Percentiles rank a stretch among this genome's conserved stretches.
phyloP scores from a whole-genome alignment of 2,113 vertebrate species.

The Psilopsiagon aymara region DNA sequence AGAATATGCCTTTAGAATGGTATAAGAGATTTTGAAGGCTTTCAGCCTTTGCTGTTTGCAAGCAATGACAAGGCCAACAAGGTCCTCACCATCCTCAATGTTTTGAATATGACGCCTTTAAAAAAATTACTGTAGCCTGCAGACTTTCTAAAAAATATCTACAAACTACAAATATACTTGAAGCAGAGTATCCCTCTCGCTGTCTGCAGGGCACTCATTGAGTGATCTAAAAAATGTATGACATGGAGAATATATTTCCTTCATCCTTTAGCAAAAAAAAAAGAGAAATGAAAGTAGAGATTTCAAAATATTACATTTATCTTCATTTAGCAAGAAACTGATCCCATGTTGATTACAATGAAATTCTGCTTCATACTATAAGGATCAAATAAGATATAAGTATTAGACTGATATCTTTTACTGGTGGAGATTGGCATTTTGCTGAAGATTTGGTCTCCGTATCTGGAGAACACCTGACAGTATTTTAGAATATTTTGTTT shows the following conservation, averaged over 20 bases:
- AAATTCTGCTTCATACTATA: background rate
- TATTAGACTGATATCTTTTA: background rate
- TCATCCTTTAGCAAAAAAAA: background rate
- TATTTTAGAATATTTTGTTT: background rate
- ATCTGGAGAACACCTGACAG: background rate
- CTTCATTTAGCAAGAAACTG: background rate
- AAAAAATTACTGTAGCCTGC: background rate
- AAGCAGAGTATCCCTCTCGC: rapidly evolving
- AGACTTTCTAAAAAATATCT: background rate
- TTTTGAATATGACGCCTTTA: background rate
- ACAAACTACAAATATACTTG: background rate
- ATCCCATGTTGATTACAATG: background rate
- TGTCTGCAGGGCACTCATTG: background rate
- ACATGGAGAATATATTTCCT: background rate
- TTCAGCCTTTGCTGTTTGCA: background rate
- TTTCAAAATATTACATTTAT: background rate
- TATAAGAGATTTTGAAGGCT: background rate
- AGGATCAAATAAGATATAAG: background rate
- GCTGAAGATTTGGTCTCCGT: background rate
- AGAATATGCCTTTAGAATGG: background rate
- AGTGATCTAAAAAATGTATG: background rate
- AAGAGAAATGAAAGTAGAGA: background rate
- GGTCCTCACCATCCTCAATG: background rate
- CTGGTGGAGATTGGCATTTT: background rate
- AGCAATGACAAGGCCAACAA: background rate